These are phyloP conservation scores for Trachelipus rathkii DNA, from an alignment of 1,140 invertebrate species.

Conservation along the genomic window DNA sequence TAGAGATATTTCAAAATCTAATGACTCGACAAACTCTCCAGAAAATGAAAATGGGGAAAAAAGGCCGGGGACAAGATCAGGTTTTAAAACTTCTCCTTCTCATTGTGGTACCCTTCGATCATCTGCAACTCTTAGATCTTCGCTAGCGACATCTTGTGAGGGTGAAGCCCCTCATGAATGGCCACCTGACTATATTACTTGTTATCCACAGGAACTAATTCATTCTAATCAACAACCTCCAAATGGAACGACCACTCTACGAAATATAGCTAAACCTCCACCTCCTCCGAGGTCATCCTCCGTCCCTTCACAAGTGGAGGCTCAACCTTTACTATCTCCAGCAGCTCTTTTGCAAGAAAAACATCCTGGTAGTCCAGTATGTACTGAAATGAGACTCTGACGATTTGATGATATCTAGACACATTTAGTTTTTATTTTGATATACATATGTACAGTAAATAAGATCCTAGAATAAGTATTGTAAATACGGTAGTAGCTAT, in stretches of 20 bases:
- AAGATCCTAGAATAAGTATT: too few relatives aligned
- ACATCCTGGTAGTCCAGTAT: slow-evolving; percentile 23
- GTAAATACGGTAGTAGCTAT: too few relatives aligned
- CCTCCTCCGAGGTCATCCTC: slow-evolving; percentile 32
- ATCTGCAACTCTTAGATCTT: slow-evolving; percentile 41
- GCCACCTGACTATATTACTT: slow-evolving; percentile 42
- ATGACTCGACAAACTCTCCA: slow-evolving; percentile 22
- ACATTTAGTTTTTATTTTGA: too few relatives aligned
- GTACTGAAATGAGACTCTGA: slow-evolving; percentile 36
- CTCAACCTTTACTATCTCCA: slow-evolving; percentile 33
- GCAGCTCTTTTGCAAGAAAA: slow-evolving; percentile 21
- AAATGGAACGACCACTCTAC: slow-evolving; percentile 31
- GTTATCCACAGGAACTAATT: slow-evolving; percentile 9
- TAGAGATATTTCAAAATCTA: neutral
- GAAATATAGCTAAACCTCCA: slow-evolving; percentile 16
- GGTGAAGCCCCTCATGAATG: slow-evolving; percentile 40
- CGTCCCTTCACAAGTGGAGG: slow-evolving; percentile 29
- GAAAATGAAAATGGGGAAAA: slow-evolving; percentile 47
- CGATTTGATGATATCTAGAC: slow-evolving; percentile 1
- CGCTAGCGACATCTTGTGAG: slow-evolving; percentile 41
- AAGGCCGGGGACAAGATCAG: slow-evolving; percentile 12
- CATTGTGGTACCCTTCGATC: slow-evolving; percentile 42
- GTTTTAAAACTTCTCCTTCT: slow-evolving; percentile 38
- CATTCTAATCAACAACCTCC: slow-evolving; percentile 14
- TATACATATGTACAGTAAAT: too few relatives aligned